A percentile compares a stretch with the other conserved stretches of the same genome.
Conservation (phyloP, 2,113 vertebrate genomes). For the Fregata magnificens region DNA sequence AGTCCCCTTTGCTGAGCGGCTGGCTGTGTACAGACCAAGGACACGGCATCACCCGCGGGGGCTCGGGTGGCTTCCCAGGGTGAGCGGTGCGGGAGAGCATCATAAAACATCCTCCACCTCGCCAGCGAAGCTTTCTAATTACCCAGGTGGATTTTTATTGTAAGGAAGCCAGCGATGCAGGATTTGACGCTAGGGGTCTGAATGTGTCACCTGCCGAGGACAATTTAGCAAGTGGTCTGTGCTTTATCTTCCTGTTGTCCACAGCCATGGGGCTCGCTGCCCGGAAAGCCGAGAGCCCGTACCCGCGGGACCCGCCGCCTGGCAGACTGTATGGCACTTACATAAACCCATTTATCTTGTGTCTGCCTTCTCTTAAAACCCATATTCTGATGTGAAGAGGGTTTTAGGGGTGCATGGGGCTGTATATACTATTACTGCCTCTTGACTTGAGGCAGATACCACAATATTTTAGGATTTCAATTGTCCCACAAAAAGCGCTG, state of each 20-base stretch:
- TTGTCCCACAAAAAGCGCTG: neutral
- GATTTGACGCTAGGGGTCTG: slow-evolving; percentile 58
- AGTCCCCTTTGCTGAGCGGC: neutral
- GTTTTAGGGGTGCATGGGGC: neutral
- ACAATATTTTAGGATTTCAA: neutral
- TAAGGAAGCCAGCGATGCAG: slow-evolving; percentile 10
- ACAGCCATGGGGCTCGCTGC: neutral
- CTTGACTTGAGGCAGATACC: neutral
- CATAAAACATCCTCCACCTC: slow-evolving; percentile 30
- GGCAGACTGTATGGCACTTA: neutral
- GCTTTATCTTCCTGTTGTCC: neutral
- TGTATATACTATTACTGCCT: neutral
- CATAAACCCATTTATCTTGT: neutral
- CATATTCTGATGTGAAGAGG: neutral
- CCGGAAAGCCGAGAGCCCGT: neutral
- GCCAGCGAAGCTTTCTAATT: neutral
- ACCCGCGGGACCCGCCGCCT: neutral
- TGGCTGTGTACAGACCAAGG: neutral
- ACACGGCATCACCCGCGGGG: neutral
- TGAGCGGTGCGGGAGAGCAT: neutral
- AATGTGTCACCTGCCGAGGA: slow-evolving; percentile 46
- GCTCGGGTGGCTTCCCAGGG: neutral
- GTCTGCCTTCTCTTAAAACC: neutral
- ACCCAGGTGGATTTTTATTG: slow-evolving; percentile 61
- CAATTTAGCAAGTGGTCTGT: neutral